Evolutionary conservation across 2,888 invertebrate genomes (phyloP), one percentile per base, ranked within the genome.

Genomic region (Eudemis profundana): DNA sequence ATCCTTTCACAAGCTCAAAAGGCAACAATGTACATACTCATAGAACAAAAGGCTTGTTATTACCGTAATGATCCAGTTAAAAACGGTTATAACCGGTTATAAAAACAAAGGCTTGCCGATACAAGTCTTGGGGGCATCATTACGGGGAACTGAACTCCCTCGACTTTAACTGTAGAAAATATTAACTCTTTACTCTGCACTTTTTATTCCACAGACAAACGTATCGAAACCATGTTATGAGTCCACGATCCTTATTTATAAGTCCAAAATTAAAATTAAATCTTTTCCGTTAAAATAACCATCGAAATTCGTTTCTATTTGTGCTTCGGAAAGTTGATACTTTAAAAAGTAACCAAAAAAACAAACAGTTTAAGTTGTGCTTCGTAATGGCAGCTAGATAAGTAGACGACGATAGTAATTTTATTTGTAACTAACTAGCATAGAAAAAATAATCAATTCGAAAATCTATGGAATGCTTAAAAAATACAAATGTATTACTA

Each of bases 51-150:
- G 46, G 46, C 36, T 47, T 46, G 36, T 46, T 46, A 33, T 29
- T 23, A 29, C 7, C 4, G 1, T 46, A 57, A 46, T 46, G 33
- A 40, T 15, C 53, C 14, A 7, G 40, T 19, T 57, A 46, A 15
- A 14, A 19, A 21, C 29, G 12, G 33, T 47, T 47, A 57, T 2
- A 5, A 10, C 8, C 33, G 10, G 33, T 10, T 42, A 46, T 54
- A 42, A 44, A 47, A 33, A 59, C 47, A 59, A 59, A 46, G 36
- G 12, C 19, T n/a, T n/a, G 36, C 17, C 14, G 19, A 59, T 47
- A 15, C 21, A 10, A 56, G 42, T 15, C 57, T 47, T 47, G 14
- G 1, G 57, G 57, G 57, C 57, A 59, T 59, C 57, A 59, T 59
- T 59, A 59, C 12, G 19, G 7, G 8, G n/a, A 19, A 42, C 42